Conservation (phyloP, 2,888 invertebrate species). For the Napeogenes inachia region DNA sequence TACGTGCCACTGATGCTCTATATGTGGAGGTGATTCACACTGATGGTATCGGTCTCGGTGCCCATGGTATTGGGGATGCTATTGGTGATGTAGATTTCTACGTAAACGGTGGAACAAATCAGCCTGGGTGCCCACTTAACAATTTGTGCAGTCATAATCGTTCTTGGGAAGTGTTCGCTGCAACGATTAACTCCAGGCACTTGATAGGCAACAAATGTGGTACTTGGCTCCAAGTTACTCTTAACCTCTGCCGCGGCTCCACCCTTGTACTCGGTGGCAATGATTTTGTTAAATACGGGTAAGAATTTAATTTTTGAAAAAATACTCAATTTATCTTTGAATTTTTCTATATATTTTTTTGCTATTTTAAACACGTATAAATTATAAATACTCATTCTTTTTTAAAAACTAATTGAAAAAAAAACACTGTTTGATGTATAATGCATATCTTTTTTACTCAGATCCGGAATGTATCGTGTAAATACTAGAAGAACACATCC, state of each 20-base stretch:
- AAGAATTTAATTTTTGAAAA: constrained; percentile 26
- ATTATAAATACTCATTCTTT: background rate
- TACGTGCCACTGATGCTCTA: constrained; percentile 42
- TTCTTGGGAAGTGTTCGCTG: constrained; percentile 48
- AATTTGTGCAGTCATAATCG: constrained; percentile 49
- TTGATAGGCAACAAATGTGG: constrained; percentile 44
- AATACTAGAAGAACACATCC: constrained; percentile 47
- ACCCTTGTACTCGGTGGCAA: constrained; percentile 44
- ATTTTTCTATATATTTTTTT: too few relatives aligned
- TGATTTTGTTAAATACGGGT: constrained; percentile 42
- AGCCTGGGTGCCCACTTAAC: constrained; percentile 53
- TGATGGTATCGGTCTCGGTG: constrained; percentile 41
- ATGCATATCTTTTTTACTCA: constrained; percentile 36
- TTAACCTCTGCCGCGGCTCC: constrained; percentile 44
- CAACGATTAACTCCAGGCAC: constrained; percentile 37
- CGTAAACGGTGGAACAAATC: constrained; percentile 89
- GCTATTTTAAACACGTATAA: too few relatives aligned
- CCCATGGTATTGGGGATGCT: constrained; percentile 82
- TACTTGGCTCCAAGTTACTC: constrained; percentile 34
- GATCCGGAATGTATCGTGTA: constrained; percentile 47
- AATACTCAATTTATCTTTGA: too few relatives aligned
- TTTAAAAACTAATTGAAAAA: background rate
- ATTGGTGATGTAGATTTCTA: constrained; percentile 92
- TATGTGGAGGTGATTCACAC: constrained; percentile 63
- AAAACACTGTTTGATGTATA: too few relatives aligned